These are phyloP conservation scores for Babyrousa celebensis DNA, from an alignment of 2,797 vertebrate genomes.

Conservation along the genomic window DNA sequence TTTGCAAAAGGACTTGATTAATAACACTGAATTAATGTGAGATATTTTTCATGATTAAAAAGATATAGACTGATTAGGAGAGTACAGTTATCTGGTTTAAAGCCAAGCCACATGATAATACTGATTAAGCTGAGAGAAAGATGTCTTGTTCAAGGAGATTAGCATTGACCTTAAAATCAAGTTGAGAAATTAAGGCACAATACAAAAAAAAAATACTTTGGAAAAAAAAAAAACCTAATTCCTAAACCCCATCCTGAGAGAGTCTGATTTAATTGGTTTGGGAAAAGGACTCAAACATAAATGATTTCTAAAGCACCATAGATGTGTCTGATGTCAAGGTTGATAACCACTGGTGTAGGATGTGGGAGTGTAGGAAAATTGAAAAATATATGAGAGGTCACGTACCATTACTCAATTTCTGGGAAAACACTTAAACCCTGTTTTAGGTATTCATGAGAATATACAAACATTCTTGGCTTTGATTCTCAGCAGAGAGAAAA, in stretches of 20 bases:
- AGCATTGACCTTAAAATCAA: conserved; percentile 36
- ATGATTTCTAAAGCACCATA: not conserved
- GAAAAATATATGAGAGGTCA: not conserved
- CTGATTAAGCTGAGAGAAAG: conserved; percentile 42
- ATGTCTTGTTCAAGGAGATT: conserved; percentile 36
- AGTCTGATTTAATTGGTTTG: conserved; percentile 4
- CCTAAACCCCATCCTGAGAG: not conserved
- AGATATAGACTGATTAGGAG: not conserved
- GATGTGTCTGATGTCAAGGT: not conserved
- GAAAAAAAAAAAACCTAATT: not conserved
- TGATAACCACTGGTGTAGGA: not conserved
- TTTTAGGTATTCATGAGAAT: not conserved
- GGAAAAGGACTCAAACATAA: not conserved
- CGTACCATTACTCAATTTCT: not conserved
- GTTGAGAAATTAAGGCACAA: not conserved
- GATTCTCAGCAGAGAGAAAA: conserved; percentile 42
- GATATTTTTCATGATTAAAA: conserved; percentile 54
- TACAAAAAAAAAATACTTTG: not conserved
- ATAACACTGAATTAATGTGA: conserved; percentile 29
- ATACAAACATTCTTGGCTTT: not conserved
- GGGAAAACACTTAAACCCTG: not conserved
- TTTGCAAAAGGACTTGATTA: conserved; percentile 54
- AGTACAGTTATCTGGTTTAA: conserved; percentile 40
- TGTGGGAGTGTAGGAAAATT: not conserved
- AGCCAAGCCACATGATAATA: conserved; percentile 8